These are phyloP conservation scores for Leptinotarsa juncta DNA, from an alignment of 2,888 invertebrate species.

Conservation along the genomic window DNA sequence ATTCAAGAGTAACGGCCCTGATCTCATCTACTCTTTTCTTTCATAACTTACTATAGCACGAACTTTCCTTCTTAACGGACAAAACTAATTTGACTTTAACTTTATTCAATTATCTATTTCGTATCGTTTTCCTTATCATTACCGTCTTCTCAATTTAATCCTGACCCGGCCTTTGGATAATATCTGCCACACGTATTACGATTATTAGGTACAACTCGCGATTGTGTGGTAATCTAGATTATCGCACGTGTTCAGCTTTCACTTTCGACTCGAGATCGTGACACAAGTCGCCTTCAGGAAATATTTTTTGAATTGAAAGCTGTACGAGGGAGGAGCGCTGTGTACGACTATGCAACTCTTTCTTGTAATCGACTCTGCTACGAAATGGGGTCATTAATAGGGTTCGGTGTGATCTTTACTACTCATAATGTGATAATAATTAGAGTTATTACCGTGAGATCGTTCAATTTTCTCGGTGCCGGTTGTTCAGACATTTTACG, in stretches of 20 bases:
- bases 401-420: no score
- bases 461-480: no score
- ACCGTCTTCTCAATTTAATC: background rate
- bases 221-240: conserved; percentile 39
- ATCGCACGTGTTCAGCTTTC: conserved; percentile 43
- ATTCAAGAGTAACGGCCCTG: no score
- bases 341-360: background rate
- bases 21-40: no score
- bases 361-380: background rate
- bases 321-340: background rate
- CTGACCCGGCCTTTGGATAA: conserved; percentile 23
- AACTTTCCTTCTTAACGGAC: background rate
- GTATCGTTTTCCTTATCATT: background rate
- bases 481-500: no score
- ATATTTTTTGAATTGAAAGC: background rate
- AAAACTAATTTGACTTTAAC: background rate
- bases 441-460: no score
- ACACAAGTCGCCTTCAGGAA: conserved; percentile 25
- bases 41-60: background rate
- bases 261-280: conserved; percentile 39
- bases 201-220: conserved; percentile 26
- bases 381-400: background rate
- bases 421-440: no score
- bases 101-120: background rate
- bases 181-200: conserved; percentile 33